Evolutionary conservation across 2,888 invertebrate genomes (phyloP).

Genomic region (Platycheirus albimanus): DNA sequence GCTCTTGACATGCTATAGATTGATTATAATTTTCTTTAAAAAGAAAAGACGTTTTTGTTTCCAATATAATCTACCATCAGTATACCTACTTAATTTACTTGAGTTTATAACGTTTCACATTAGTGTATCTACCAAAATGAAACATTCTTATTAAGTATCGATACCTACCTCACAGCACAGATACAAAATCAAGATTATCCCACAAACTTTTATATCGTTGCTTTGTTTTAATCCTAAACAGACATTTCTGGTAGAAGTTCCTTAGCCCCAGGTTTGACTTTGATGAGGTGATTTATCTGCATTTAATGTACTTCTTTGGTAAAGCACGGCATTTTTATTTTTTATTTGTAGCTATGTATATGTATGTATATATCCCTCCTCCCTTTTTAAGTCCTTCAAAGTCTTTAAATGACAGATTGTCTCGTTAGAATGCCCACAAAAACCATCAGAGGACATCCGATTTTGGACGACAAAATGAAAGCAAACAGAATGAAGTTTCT

Average conservation of each 20-base stretch:
- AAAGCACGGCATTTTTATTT: neutral
- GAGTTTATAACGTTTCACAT: too few species aligned
- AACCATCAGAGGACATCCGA: slow-evolving; percentile 17
- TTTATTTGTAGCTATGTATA: neutral
- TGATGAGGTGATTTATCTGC: slow-evolving; percentile 3
- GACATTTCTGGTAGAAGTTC: neutral
- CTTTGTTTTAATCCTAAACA: neutral
- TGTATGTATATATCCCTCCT: too few species aligned
- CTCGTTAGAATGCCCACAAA: slow-evolving; percentile 3
- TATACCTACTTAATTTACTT: too few species aligned
- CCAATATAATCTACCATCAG: too few species aligned
- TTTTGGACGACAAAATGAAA: slow-evolving; percentile 1
- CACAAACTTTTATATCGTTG: neutral
- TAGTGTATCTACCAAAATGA: too few species aligned
- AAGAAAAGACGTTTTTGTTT: too few species aligned
- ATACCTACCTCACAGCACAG: too few species aligned
- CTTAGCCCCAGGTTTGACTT: neutral
- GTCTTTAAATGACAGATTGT: slow-evolving; percentile 5
- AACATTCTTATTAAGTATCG: too few species aligned
- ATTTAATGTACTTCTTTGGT: neutral
- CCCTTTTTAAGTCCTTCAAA: neutral
- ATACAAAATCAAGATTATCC: too few species aligned
- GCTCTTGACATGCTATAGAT: too few species aligned
- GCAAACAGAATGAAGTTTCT: slow-evolving; percentile 15
- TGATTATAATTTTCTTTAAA: too few species aligned